A percentile compares a stretch with the other conserved stretches of the same genome.
phyloP scores from a whole-genome alignment of 2,797 vertebrate species.

The Gephyroberyx darwinii region DNA sequence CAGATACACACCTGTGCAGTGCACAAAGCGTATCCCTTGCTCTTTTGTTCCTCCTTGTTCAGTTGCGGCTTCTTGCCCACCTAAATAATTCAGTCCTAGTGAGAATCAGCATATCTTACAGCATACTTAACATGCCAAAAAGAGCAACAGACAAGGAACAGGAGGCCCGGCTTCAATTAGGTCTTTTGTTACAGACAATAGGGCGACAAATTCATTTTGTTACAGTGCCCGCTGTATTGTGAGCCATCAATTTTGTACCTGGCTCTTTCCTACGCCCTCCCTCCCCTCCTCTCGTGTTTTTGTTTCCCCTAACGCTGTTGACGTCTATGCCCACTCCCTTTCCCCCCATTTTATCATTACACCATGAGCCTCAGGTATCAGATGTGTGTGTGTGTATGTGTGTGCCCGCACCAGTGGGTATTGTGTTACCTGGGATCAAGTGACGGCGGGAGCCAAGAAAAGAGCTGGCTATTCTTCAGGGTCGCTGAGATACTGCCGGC shows the following conservation, averaged over 20 bases:
- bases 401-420: constrained; percentile 40
- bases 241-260: constrained; percentile 84
- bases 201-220: constrained; percentile 87
- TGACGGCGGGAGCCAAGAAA: constrained; percentile 82
- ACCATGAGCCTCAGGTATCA: constrained; percentile 62
- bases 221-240: constrained; percentile 77
- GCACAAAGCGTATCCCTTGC: constrained; percentile 27
- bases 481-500: constrained; percentile 87
- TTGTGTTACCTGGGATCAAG: constrained; percentile 90
- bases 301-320: constrained; percentile 77
- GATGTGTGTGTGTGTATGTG: constrained; percentile 44
- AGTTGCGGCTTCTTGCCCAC: constrained; percentile 75
- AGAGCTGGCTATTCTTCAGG: constrained; percentile 84
- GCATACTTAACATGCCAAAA: constrained; percentile 92
- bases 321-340: constrained; percentile 70
- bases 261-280: constrained; percentile 76
- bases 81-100: constrained; percentile 92
- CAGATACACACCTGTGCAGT: constrained; percentile 52
- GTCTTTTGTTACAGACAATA: constrained; percentile 90
- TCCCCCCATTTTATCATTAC: constrained; percentile 69
- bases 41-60: constrained; percentile 71
- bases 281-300: constrained; percentile 63
- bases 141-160: constrained; percentile 84
- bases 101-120: constrained; percentile 89
- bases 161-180: constrained; percentile 89